Percentiles rank a stretch among this genome's conserved stretches.
These are phyloP conservation scores for Palythoa heliodiscus DNA, from an alignment of 92 coral and sea anemone species.

Conservation along the genomic window DNA sequence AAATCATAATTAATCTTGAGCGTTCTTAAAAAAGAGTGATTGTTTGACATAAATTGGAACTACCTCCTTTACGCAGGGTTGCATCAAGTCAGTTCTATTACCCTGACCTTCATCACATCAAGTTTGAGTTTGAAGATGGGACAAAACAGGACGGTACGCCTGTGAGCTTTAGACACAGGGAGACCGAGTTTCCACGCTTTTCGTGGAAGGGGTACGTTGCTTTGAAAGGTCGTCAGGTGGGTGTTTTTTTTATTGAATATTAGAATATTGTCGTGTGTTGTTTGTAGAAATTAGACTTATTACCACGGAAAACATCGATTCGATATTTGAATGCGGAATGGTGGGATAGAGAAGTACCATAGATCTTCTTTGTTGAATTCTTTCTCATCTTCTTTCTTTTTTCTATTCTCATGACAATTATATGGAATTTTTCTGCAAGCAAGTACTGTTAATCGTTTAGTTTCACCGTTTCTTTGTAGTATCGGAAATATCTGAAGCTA, in stretches of 20 bases:
- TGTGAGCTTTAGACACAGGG: slow-evolving; percentile 59
- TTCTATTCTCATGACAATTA: no score
- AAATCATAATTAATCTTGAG: no score
- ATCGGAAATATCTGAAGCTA: no score
- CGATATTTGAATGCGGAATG: background rate
- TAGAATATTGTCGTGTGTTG: no score
- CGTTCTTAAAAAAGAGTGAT: no score
- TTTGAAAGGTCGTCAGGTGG: slow-evolving; percentile 70
- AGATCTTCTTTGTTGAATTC: no score
- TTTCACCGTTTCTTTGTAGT: no score
- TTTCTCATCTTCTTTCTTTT: no score
- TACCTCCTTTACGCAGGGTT: slow-evolving; percentile 53
- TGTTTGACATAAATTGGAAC: background rate
- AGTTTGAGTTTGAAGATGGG: slow-evolving; percentile 85
- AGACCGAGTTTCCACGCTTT: slow-evolving; percentile 71
- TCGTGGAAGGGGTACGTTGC: slow-evolving; percentile 90
- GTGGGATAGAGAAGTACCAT: background rate
- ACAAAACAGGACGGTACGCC: slow-evolving; percentile 50
- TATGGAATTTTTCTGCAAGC: no score
- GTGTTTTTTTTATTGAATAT: background rate
- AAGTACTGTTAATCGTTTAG: no score
- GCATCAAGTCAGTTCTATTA: slow-evolving; percentile 62
- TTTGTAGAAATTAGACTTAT: no score
- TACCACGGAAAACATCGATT: background rate
- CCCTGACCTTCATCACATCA: slow-evolving; percentile 83